These are phyloP conservation scores for Pseudomyrmex cubaensis DNA, from an alignment of 1,140 invertebrate genomes.

Conservation along the genomic window DNA sequence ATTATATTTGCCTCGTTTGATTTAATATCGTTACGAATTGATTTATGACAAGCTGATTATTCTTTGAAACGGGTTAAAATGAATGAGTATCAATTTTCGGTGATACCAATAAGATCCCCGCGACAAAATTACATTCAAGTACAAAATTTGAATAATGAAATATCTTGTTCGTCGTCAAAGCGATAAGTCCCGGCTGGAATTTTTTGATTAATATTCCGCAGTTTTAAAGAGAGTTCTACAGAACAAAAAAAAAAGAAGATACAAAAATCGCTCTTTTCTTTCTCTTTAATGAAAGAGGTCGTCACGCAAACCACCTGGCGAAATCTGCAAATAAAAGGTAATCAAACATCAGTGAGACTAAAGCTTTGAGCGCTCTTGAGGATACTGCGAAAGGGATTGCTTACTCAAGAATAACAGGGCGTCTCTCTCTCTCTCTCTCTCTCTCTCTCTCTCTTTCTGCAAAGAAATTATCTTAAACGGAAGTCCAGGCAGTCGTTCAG, in stretches of 20 bases:
- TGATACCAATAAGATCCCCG: background rate
- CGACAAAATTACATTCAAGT: background rate
- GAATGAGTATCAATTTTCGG: background rate
- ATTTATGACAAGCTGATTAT: constrained; percentile 3
- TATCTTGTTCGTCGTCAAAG: constrained; percentile 1
- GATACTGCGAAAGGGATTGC: background rate
- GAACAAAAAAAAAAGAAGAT: constrained; percentile 10
- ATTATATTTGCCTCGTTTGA: background rate
- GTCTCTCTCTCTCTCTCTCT: background rate
- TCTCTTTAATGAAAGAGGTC: constrained; percentile 21
- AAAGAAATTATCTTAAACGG: constrained; percentile 20
- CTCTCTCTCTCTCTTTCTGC: background rate
- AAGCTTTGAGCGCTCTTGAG: constrained; percentile 6
- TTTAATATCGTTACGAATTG: background rate
- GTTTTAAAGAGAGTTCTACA: constrained; percentile 1
- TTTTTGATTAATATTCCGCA: constrained; percentile 24
- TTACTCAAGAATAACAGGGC: constrained; percentile 24
- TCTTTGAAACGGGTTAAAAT: background rate
- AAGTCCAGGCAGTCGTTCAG: constrained; percentile 31
- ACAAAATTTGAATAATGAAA: background rate
- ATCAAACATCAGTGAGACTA: constrained; percentile 20
- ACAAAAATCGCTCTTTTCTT: background rate
- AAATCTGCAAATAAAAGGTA: constrained; percentile 24
- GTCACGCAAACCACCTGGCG: background rate
- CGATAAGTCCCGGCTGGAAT: background rate